Evolutionary conservation across 2,797 vertebrate species (phyloP).

Genomic region (Phaenicophaeus curvirostris): DNA sequence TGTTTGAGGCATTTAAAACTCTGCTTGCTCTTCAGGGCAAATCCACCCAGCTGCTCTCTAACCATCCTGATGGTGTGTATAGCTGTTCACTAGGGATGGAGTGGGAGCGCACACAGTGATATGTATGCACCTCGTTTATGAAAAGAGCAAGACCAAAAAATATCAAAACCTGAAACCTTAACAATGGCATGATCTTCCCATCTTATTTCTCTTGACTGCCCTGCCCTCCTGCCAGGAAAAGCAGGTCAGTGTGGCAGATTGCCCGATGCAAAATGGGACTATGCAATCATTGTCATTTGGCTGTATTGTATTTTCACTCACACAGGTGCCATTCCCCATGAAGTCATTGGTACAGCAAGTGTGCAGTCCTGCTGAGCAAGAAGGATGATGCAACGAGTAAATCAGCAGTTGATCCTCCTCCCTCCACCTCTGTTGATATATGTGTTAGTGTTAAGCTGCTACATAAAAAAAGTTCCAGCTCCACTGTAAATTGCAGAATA

Average conservation of each 20-base stretch:
- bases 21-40: background rate
- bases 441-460: background rate
- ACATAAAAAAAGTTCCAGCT: background rate
- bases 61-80: background rate
- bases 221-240: background rate
- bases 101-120: background rate
- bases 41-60: background rate
- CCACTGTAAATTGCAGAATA: background rate
- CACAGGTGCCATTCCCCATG: background rate
- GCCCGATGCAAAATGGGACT: background rate
- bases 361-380: background rate
- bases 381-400: rapidly evolving
- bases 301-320: background rate
- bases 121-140: background rate
- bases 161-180: background rate
- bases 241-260: background rate
- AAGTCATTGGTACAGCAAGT: background rate
- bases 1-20: background rate
- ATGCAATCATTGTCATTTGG: background rate
- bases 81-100: background rate
- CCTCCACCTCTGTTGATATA: background rate
- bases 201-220: background rate
- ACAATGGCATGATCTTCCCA: background rate
- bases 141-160: background rate
- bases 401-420: background rate